A percentile compares a stretch with the other conserved stretches of the same genome.
Evolutionary conservation across 2,888 invertebrate species (phyloP).

Genomic region (Dicranocentrus wangi): DNA sequence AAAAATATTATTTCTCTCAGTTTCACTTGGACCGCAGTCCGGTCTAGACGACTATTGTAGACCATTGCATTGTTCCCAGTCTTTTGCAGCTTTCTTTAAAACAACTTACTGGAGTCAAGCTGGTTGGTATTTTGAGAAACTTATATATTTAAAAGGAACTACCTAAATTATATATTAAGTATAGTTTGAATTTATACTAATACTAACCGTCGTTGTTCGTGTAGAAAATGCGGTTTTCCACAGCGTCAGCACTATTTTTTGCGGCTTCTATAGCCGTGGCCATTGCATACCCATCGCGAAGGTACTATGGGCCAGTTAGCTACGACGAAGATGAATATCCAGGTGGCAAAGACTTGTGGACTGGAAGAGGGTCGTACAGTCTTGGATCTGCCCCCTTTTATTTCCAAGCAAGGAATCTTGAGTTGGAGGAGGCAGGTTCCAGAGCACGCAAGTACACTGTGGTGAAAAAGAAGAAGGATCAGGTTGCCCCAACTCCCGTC

Average conservation of each 20-base stretch:
- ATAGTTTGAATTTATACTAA: no score
- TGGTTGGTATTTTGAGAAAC: no score
- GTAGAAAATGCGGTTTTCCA: conserved; percentile 32
- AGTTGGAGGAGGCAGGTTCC: background rate
- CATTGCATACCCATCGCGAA: conserved; percentile 29
- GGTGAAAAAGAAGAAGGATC: conserved; percentile 41
- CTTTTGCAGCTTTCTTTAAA: background rate
- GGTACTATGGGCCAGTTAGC: conserved; percentile 26
- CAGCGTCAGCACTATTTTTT: conserved; percentile 33
- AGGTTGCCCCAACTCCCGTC: conserved; percentile 3
- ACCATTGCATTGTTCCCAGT: background rate
- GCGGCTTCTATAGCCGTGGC: conserved; percentile 47
- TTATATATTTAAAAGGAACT: no score
- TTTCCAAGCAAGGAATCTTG: conserved; percentile 42
- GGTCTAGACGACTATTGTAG: background rate
- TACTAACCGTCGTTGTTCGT: no score
- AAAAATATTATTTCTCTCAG: conserved; percentile 11
- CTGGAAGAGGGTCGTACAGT: conserved; percentile 5
- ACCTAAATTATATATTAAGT: no score
- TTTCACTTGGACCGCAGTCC: conserved; percentile 10
- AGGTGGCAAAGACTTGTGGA: conserved; percentile 1
- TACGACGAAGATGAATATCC: conserved; percentile 34
- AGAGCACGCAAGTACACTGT: conserved; percentile 35
- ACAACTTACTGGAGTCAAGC: no score
- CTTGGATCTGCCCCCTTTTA: conserved; percentile 36